Evolutionary conservation across 2,797 vertebrate genomes (phyloP).

Genomic region (Vespertilio murinus): DNA sequence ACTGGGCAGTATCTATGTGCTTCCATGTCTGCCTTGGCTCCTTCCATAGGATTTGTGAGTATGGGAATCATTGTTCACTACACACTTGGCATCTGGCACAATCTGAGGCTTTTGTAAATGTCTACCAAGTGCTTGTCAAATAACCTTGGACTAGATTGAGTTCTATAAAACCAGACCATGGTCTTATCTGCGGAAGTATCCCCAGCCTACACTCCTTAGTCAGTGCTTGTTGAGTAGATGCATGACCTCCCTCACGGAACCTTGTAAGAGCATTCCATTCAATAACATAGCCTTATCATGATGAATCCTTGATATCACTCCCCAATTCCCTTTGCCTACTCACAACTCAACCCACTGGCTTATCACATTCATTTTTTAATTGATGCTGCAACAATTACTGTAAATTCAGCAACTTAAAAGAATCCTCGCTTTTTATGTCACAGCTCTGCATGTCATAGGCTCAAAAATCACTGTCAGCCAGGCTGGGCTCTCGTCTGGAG

Average conservation of each 20-base stretch:
- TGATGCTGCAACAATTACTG: neutral
- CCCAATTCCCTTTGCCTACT: neutral
- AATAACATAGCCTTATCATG: neutral
- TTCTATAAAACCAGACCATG: neutral
- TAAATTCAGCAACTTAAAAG: neutral
- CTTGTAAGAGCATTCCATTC: neutral
- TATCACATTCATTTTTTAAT: neutral
- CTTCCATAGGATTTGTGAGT: neutral
- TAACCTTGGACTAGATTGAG: neutral
- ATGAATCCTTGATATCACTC: neutral
- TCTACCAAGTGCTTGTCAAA: conserved; percentile 20
- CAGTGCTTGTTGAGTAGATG: neutral
- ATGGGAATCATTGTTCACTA: neutral
- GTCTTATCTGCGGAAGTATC: neutral
- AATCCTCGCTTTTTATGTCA: neutral
- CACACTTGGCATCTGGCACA: neutral
- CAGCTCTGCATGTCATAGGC: neutral
- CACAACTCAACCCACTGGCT: neutral
- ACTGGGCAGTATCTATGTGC: neutral
- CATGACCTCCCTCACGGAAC: neutral
- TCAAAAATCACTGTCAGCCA: neutral
- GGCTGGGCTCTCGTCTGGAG: neutral
- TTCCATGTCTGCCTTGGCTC: neutral
- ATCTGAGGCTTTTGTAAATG: neutral
- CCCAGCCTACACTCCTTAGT: no score